Base-by-base conservation (phyloP, 2,797 vertebrate genomes). In the Morus bassanus region DNA sequence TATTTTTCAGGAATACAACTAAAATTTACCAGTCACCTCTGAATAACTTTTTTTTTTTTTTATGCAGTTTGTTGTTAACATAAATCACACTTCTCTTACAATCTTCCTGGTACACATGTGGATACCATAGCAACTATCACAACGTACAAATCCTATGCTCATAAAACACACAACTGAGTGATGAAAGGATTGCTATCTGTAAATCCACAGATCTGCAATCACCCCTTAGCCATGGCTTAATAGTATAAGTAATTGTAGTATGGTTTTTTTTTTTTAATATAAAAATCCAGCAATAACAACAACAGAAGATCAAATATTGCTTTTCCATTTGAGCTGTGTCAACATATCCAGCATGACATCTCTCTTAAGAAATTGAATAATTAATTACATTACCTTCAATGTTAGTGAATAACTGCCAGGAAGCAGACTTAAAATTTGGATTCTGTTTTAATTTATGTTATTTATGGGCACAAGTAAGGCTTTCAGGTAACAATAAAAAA, bases 121-220 rank as follows among this genome's bases (percentile, higher is more conserved):
- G 97, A 60, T 96, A 60, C 79, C 94, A 97, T 96, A 89, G 94
- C 91, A 96, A 94, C 93, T 94, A 89, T 97, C 92, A 88, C 46
- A 92, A 45, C 1, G 37, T 80, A 91, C 65, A 88, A 94, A 83
- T 69, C 92, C 96, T 92, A 46, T 33, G 69, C 91, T 95, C 6
- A 11, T 90, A 92, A 95, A 92, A 96, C 92, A 95, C 89, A 92
- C 65, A 90, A 46, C 67, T 64, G 79, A 56, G 19, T 88, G 82
- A 94, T 91, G 95, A 85, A 95, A 78, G 83, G 43, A 88, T 93
- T 95, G 67, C 73, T 92, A 65, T 91, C 86, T 92, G 74, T 64
- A 94, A 88, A 93, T 84, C 76, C 97, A 81, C 50, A 89, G 67
- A 88, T 94, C 81, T 90, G 56, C 72, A 95, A 78, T 94, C 91